A percentile compares a stretch with the other conserved stretches of the same genome.
Conservation (phyloP, 2,888 invertebrate genomes). For the Celastrina argiolus region DNA sequence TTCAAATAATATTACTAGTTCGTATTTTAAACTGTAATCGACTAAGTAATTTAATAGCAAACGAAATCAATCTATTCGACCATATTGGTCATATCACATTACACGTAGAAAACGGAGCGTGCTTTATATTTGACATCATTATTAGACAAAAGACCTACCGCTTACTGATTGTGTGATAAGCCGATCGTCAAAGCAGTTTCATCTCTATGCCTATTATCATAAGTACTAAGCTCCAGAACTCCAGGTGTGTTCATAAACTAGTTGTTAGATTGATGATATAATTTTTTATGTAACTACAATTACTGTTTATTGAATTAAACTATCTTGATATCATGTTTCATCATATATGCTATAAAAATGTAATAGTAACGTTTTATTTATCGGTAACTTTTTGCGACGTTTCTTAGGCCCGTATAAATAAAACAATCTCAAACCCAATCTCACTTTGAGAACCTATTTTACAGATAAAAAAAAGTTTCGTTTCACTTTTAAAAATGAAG, state of each 20-base stretch:
- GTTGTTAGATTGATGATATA: not conserved
- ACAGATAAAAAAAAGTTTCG: too few species aligned
- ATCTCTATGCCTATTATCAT: not conserved
- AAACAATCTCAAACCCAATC: too few species aligned
- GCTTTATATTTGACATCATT: conserved; percentile 29
- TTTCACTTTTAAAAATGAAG: too few species aligned
- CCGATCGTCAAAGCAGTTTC: not conserved
- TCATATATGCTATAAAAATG: not conserved
- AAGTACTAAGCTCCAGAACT: not conserved
- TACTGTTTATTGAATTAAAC: not conserved
- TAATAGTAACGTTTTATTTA: not conserved
- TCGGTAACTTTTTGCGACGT: not conserved
- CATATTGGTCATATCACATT: conserved; percentile 32
- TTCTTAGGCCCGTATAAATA: too few species aligned
- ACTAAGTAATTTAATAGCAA: conserved; percentile 12
- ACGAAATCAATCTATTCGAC: conserved; percentile 12
- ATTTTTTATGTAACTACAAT: conserved; percentile 10
- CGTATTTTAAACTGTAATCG: not conserved
- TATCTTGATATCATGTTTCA: not conserved
- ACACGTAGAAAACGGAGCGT: conserved; percentile 34
- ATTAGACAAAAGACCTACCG: conserved; percentile 30
- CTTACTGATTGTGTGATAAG: conserved; percentile 21
- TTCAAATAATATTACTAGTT: not conserved
- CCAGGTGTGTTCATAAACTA: not conserved
- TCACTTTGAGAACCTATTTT: too few species aligned